Evolutionary conservation across 2,113 vertebrate genomes (phyloP).

Genomic region (Engystomops pustulosus): DNA sequence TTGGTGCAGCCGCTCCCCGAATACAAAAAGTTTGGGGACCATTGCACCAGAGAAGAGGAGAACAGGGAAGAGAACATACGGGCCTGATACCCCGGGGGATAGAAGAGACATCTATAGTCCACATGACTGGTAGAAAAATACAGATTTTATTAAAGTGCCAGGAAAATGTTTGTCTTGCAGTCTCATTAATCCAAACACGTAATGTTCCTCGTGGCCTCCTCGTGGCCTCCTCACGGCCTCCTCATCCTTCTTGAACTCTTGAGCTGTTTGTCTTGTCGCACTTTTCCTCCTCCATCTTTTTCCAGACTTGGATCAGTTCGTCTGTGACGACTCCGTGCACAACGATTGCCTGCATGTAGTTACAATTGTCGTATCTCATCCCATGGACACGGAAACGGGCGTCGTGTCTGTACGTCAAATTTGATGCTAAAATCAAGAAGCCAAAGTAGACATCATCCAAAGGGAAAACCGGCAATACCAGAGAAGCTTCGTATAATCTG

Average conservation of each 20-base stretch:
- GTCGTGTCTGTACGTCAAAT: slow-evolving; percentile 58
- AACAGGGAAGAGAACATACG: not conserved
- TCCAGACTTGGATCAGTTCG: slow-evolving; percentile 56
- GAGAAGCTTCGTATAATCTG: not conserved
- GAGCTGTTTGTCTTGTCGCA: not conserved
- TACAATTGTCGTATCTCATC: not conserved
- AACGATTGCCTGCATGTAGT: slow-evolving; percentile 62
- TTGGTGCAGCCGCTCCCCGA: too few species aligned
- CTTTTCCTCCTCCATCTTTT: not conserved
- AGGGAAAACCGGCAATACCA: slow-evolving; percentile 44
- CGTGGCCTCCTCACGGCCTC: too few species aligned
- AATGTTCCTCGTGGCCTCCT: too few species aligned
- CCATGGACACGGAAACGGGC: not conserved
- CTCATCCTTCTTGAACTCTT: not conserved
- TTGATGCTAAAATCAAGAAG: slow-evolving; percentile 62
- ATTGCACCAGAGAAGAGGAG: not conserved
- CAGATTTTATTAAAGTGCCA: not conserved
- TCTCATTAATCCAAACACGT: too few species aligned
- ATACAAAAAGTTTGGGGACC: too few species aligned
- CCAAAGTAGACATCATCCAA: slow-evolving; percentile 45
- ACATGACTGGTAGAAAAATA: not conserved
- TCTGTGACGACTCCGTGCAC: slow-evolving; percentile 62
- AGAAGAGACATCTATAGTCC: not conserved
- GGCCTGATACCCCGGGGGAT: not conserved
- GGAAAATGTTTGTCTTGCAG: not conserved